These are phyloP conservation scores for Cotesia vestalis DNA, from an alignment of 1,140 invertebrate species.

Conservation along the genomic window DNA sequence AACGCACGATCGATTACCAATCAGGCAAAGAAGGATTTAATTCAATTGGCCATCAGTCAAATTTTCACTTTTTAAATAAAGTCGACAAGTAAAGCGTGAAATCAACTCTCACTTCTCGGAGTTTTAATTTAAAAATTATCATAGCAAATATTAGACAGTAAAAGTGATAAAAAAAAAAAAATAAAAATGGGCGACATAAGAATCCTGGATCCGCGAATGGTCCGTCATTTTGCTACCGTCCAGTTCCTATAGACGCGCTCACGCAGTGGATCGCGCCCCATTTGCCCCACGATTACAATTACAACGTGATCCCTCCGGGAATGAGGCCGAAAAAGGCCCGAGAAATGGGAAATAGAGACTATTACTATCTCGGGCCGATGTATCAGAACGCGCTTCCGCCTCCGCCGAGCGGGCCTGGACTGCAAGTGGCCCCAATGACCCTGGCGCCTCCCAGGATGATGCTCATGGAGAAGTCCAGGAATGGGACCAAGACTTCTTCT, in stretches of 20 bases:
- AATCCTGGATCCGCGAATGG: constrained; percentile 60
- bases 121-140: background rate
- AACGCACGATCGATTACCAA: constrained; percentile 28
- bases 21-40: background rate
- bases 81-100: background rate
- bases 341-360: constrained; percentile 58
- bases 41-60: constrained; percentile 18
- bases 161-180: background rate
- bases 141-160: background rate
- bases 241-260: constrained; percentile 59
- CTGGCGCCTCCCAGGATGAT: constrained; percentile 51
- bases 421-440: constrained; percentile 39
- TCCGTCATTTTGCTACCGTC: constrained; percentile 70
- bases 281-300: constrained; percentile 64
- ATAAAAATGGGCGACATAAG: constrained; percentile 59
- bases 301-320: constrained; percentile 56
- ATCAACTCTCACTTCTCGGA: background rate
- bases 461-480: constrained; percentile 60
- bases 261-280: constrained; percentile 55
- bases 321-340: constrained; percentile 68
- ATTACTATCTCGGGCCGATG: constrained; percentile 75
- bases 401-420: constrained; percentile 54
- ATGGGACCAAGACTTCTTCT: constrained; percentile 54
- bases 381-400: constrained; percentile 72
- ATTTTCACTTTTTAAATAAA: constrained; percentile 35